Evolutionary conservation across 1,140 invertebrate species (phyloP), one percentile per base, ranked within the genome.

Genomic region (Littorina saxatilis): DNA sequence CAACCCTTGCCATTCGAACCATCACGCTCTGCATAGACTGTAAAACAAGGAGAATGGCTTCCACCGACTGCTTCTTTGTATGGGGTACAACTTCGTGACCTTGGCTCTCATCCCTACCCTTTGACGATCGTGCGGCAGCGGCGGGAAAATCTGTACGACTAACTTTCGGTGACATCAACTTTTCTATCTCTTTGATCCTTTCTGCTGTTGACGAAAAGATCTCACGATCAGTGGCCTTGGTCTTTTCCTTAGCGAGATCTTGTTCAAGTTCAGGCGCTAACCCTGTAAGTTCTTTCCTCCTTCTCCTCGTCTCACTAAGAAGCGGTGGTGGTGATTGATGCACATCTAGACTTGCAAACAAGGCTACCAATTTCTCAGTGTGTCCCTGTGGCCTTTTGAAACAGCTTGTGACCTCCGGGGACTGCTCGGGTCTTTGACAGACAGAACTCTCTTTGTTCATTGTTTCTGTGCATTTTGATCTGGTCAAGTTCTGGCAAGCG

Each of bases 21-120:
- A 78, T 27, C n/a, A 40, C 43, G 39, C 37, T 58, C 29, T 66
- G 55, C 76, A 78, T 78, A 17, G 76, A 78, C 37, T 78, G 29
- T 1, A 78, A 58, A 52, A 78, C 58, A 32, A 63, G 7, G 2
- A 78, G 76, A n/a, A 78, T 58, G 32, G 52, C 76, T 27, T 78
- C 76, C 15, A 78, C 76, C 0, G 76, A 78, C 9, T 78, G 55
- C 23, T 68, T 68, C 9, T 37, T 68, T 39, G 66, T 39, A 47
- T 47, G 43, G 17, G 32, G 23, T 35, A 32, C 29, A 66, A 7
- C 9, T 66, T 32, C 66, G 66, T 68, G 32, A n/a, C n/a, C n/a
- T n/a, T n/a, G n/a, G n/a, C n/a, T n/a, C n/a, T n/a, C n/a, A n/a
- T n/a, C n/a, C n/a, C n/a, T n/a, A n/a, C n/a, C n/a, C n/a, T n/a